Conservation (phyloP, 2,797 vertebrate species). For the Sternotherus odoratus region DNA sequence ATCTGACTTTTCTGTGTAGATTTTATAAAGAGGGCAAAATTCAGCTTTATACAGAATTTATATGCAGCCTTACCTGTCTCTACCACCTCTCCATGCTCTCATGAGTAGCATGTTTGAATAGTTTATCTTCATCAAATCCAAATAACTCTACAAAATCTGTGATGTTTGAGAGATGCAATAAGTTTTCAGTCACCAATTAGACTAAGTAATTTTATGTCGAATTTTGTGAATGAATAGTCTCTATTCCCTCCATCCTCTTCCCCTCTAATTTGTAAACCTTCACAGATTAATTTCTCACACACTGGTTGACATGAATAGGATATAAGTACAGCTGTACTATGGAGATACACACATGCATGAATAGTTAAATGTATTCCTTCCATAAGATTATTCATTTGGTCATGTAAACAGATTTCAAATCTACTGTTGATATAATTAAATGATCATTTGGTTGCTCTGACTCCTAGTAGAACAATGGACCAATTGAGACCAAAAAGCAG, state of each 20-base stretch:
- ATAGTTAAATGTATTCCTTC: neutral
- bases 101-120: neutral
- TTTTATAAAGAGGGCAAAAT: neutral
- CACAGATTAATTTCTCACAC: neutral
- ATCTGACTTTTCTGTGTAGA: neutral
- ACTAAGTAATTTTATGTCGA: neutral
- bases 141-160: conserved; percentile 21
- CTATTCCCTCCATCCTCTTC: neutral
- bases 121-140: conserved; percentile 17
- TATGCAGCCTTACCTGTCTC: neutral
- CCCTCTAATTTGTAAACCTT: conserved; percentile 13
- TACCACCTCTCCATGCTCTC: neutral
- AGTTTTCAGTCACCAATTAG: conserved; percentile 1
- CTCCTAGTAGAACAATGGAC: neutral
- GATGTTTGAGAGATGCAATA: neutral
- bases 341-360: neutral
- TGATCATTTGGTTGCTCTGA: neutral
- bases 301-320: neutral
- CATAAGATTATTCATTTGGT: neutral
- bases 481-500: neutral
- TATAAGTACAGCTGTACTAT: neutral
- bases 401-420: neutral
- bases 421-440: neutral
- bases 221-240: conserved; percentile 1
- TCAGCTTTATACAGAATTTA: neutral